Evolutionary conservation across 2,888 invertebrate genomes (phyloP).

Genomic region (Lissocephala sabroskyi): DNA sequence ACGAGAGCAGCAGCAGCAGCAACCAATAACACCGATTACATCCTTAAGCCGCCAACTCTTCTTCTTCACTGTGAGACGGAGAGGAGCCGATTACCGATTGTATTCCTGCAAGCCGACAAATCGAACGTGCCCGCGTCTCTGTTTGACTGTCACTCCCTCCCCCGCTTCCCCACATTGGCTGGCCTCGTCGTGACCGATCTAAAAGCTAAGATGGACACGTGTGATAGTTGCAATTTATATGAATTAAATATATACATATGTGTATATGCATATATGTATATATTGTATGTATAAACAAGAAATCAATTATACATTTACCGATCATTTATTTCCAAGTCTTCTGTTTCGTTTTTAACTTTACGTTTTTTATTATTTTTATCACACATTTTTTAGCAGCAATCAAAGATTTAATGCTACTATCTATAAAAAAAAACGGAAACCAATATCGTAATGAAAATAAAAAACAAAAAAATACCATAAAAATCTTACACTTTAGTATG

Average conservation of each 20-base stretch:
- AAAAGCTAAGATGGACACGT: slow-evolving; percentile 49
- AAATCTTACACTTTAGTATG: slow-evolving; percentile 26
- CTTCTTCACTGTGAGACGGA: too few species aligned
- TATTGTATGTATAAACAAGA: slow-evolving; percentile 17
- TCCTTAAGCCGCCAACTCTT: too few species aligned
- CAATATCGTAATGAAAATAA: slow-evolving; percentile 15
- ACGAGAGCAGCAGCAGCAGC: too few species aligned
- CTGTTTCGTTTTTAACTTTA: slow-evolving; percentile 15
- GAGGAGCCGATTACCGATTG: too few species aligned
- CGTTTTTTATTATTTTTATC: slow-evolving; percentile 24
- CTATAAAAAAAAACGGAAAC: slow-evolving; percentile 31
- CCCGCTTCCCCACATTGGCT: too few species aligned
- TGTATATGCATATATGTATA: too few species aligned
- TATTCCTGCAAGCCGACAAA: too few species aligned
- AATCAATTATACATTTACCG: slow-evolving; percentile 29
- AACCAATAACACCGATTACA: slow-evolving; percentile 20
- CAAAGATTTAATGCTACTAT: slow-evolving; percentile 63
- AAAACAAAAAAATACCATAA: slow-evolving; percentile 25
- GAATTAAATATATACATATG: slow-evolving; percentile 41
- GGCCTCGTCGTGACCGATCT: slow-evolving; percentile 16
- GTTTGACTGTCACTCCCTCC: slow-evolving; percentile 18
- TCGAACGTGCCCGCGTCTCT: slow-evolving; percentile 58
- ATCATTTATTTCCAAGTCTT: background rate
- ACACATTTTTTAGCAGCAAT: slow-evolving; percentile 49
- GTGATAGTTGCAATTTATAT: slow-evolving; percentile 65